phyloP scores from a whole-genome alignment of 2,797 vertebrate genomes.

The Corythornis leucogaster region DNA sequence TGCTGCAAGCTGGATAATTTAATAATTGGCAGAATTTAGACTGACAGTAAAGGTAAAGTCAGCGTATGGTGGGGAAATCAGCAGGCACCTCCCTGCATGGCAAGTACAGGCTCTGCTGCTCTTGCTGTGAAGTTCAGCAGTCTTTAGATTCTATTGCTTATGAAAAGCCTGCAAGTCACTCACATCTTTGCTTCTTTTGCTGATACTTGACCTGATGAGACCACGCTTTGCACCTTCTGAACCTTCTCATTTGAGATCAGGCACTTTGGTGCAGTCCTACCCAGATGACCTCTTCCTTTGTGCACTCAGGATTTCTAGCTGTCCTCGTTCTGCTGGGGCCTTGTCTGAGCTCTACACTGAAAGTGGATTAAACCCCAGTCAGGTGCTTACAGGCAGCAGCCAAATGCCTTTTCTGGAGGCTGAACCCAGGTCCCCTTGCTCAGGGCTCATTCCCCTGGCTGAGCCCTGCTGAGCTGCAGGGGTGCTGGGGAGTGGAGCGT shows the following conservation, averaged over 20 bases:
- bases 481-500: not conserved
- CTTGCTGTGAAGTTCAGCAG: not conserved
- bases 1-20: slow-evolving; percentile 67
- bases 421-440: not conserved
- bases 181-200: not conserved
- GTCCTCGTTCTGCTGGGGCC: slow-evolving; percentile 41
- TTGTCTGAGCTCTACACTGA: not conserved
- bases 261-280: not conserved
- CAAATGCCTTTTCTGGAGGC: not conserved
- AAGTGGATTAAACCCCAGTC: slow-evolving; percentile 35
- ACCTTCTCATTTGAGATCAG: slow-evolving; percentile 16
- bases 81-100: not conserved
- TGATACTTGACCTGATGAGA: not conserved
- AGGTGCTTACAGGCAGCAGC: slow-evolving; percentile 47
- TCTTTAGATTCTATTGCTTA: not conserved
- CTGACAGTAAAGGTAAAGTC: slow-evolving; percentile 65
- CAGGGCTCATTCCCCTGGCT: not conserved
- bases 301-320: slow-evolving; percentile 54
- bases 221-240: not conserved
- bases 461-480: not conserved
- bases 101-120: slow-evolving; percentile 23
- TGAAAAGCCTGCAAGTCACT: not conserved
- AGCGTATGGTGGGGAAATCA: slow-evolving; percentile 34
- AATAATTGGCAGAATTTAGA: slow-evolving; percentile 70
- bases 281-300: not conserved